Conservation (phyloP, 2,113 vertebrate species). For the Andinoacara biseriatus region DNA sequence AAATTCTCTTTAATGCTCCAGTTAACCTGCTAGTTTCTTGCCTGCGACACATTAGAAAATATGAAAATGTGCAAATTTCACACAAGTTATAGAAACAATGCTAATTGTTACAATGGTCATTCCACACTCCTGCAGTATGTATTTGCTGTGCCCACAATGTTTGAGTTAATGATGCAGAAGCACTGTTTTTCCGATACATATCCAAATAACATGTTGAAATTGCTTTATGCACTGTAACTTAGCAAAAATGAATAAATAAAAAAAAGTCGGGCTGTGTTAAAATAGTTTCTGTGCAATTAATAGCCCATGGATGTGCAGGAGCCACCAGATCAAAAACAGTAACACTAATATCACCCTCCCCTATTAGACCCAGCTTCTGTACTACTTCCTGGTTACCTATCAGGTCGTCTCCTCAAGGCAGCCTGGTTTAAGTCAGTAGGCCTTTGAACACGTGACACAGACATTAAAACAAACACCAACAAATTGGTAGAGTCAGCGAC, state of each 20-base stretch:
- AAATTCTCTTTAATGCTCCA: background rate
- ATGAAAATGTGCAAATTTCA: slow-evolving; percentile 42
- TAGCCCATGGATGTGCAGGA: slow-evolving; percentile 31
- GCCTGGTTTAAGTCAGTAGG: slow-evolving; percentile 54
- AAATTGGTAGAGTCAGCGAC: slow-evolving; percentile 3
- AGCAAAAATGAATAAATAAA: slow-evolving; percentile 3
- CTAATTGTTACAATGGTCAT: background rate
- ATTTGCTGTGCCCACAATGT: background rate
- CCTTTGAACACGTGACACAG: slow-evolving; percentile 39
- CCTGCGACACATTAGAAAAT: slow-evolving; percentile 9
- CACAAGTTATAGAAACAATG: slow-evolving; percentile 27
- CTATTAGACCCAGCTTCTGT: slow-evolving; percentile 7
- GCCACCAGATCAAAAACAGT: slow-evolving; percentile 27
- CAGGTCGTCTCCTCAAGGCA: slow-evolving; percentile 56
- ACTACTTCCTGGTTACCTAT: background rate
- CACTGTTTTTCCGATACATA: slow-evolving; percentile 3
- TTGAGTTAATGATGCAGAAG: slow-evolving; percentile 20
- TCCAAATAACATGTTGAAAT: background rate
- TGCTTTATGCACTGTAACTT: slow-evolving; percentile 6
- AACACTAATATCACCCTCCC: slow-evolving; percentile 19
- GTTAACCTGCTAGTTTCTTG: slow-evolving; percentile 3
- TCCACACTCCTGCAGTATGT: background rate
- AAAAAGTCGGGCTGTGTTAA: slow-evolving; percentile 11
- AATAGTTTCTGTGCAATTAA: slow-evolving; percentile 55
- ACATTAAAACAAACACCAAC: slow-evolving; percentile 20